A percentile compares a stretch with the other conserved stretches of the same genome.
These are phyloP conservation scores for Sinocyclocheilus maitianheensis DNA, from an alignment of 2,113 vertebrate genomes.

Conservation along the genomic window DNA sequence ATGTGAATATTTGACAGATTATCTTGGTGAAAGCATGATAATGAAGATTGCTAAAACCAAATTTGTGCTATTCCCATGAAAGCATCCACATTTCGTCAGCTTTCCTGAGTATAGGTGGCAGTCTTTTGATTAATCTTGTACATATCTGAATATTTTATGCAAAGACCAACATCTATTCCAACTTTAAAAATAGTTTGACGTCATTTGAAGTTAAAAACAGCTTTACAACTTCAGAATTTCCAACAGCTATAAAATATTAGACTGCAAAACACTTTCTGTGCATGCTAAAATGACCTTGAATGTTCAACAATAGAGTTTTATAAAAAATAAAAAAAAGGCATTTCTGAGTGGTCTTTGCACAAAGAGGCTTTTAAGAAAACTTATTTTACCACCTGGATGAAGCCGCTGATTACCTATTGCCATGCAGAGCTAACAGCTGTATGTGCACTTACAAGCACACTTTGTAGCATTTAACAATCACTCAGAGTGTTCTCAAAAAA, in stretches of 20 bases:
- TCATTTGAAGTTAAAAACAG: not conserved
- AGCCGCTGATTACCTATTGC: constrained; percentile 16
- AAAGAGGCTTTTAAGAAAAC: constrained; percentile 38
- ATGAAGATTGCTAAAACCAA: not conserved
- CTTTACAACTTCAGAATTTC: not conserved
- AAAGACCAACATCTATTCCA: not conserved
- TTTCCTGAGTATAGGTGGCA: not conserved
- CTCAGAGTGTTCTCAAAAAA: constrained; percentile 34
- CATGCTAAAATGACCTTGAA: constrained; percentile 3
- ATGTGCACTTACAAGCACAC: constrained; percentile 34
- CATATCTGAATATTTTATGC: not conserved
- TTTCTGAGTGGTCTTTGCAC: not conserved
- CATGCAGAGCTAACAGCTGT: constrained; percentile 12
- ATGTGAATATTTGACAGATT: not conserved
- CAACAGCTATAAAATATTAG: not conserved
- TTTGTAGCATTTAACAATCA: constrained; percentile 12
- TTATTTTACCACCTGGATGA: constrained; percentile 28
- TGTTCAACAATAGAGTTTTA: constrained; percentile 6
- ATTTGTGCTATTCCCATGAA: not conserved
- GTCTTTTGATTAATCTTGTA: not conserved
- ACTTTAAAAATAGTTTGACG: not conserved
- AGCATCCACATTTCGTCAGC: not conserved
- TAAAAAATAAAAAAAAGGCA: not conserved
- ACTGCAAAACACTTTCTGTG: not conserved
- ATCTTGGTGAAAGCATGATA: too few relatives aligned